Base-by-base conservation (phyloP, 53 echinoderm and acorn worm genomes). In the Holothuria leucospilota region DNA sequence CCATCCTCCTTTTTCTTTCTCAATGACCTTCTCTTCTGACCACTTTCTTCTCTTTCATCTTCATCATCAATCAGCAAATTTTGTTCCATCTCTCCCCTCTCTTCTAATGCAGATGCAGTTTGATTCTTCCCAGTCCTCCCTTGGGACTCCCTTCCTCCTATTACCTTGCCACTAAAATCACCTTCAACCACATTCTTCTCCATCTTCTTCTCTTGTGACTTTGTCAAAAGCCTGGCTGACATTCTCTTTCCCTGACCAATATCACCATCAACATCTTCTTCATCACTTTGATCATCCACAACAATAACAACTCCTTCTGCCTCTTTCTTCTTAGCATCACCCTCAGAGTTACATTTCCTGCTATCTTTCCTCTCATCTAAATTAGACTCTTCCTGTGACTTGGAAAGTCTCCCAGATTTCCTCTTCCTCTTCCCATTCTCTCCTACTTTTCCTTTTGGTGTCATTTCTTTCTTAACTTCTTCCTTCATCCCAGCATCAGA, bases 1-100 rank as follows among this genome's bases (percentile, higher is more conserved):
- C 51, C 27, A 4, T 81, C 29, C 5, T n/a, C 27, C n/a, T 80
- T 80, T 81, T 24, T 65, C 12, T 60, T 85, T 21, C 61, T 84
- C 24, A 61, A 68, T 51, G 39, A 29, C 28, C 52, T 77, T 68
- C 58, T 73, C 46, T 42, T 62, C 62, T 59, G 40, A 12, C 21
- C 39, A 39, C 14, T 20, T 11, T 40, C 49, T 39, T n/a, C 62
- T 52, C 20, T 41, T 15, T 26, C 27, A 20, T 72, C 60, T 24
- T 20, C 63, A 20, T 71, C 58, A 51, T 49, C 49, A 40, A 29
- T 40, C 20, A 4, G 25, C n/a, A 18, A 2, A 62, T 20, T 40
- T 18, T 56, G 56, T 56, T 15, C 8, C 18, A 2, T 56, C 18
- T 16, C 15, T 15, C 16, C 8, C 16, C 56, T 56, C 56, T 56